Percentiles rank a stretch among this genome's conserved stretches.
phyloP scores from a whole-genome alignment of 2,888 invertebrate genomes.

The Drosophila aldrichi region DNA sequence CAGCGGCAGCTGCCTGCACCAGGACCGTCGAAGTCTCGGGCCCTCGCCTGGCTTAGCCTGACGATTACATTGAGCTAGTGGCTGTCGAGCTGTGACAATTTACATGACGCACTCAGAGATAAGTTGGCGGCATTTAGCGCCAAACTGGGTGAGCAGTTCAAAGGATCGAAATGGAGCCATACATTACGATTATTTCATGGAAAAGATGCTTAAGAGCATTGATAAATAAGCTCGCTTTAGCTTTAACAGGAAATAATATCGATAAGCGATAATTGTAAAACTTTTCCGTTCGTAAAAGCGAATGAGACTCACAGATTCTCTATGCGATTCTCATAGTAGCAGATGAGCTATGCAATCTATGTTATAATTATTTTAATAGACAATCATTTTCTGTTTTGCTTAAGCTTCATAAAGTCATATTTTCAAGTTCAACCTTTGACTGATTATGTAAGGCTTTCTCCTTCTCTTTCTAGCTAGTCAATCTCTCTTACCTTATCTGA shows the following conservation, averaged over 20 bases:
- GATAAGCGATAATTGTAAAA: not conserved
- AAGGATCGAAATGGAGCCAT: constrained; percentile 10
- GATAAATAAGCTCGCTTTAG: not conserved
- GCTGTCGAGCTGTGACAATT: constrained; percentile 63
- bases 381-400: no score
- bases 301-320: not conserved
- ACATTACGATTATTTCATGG: constrained; percentile 6
- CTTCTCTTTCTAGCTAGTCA: no score
- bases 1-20: constrained; percentile 21
- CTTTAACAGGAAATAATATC: constrained; percentile 4
- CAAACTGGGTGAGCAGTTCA: constrained; percentile 14
- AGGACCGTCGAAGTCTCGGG: not conserved
- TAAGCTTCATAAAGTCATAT: no score
- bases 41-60: constrained; percentile 21
- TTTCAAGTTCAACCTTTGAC: no score
- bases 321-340: not conserved
- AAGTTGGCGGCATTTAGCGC: constrained; percentile 24
- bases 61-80: constrained; percentile 66
- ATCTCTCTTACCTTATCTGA: not conserved
- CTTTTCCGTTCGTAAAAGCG: not conserved
- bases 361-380: no score
- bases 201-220: constrained; percentile 9
- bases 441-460: no score
- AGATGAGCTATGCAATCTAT: no score
- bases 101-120: constrained; percentile 57